A percentile compares a stretch with the other conserved stretches of the same genome.
phyloP scores from a whole-genome alignment of 2,797 vertebrate species.

The Ptychadena robeensis region DNA sequence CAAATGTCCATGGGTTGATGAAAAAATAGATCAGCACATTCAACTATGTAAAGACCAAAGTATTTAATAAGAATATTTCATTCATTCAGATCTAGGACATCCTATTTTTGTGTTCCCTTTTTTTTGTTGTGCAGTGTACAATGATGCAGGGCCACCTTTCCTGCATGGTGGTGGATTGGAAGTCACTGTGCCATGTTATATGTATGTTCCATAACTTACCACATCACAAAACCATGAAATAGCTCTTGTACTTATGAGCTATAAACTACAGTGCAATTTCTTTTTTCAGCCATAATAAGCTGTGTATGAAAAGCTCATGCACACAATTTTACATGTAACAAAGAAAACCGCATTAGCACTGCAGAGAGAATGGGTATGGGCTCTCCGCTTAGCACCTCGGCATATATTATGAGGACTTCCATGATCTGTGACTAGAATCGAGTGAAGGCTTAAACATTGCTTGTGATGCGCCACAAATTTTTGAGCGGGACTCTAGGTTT shows the following conservation, averaged over 20 bases:
- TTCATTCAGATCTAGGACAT: no score
- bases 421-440: neutral
- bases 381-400: neutral
- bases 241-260: neutral
- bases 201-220: neutral
- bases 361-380: neutral
- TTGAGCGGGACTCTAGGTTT: neutral
- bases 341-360: neutral
- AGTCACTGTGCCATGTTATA: no score
- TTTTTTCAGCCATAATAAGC: neutral
- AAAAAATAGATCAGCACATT: no score
- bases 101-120: no score
- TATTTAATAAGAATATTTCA: no score
- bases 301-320: neutral
- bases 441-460: neutral
- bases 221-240: neutral
- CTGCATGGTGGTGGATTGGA: no score
- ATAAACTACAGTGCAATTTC: neutral
- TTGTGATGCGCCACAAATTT: constrained; percentile 15
- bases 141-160: no score
- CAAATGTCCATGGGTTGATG: no score
- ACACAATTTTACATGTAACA: neutral
- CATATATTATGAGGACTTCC: neutral
- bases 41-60: no score
- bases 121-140: no score